Evolutionary conservation across 2,797 vertebrate species (phyloP), one percentile per base, ranked within the genome.

Genomic region (Micrastur ruficollis): DNA sequence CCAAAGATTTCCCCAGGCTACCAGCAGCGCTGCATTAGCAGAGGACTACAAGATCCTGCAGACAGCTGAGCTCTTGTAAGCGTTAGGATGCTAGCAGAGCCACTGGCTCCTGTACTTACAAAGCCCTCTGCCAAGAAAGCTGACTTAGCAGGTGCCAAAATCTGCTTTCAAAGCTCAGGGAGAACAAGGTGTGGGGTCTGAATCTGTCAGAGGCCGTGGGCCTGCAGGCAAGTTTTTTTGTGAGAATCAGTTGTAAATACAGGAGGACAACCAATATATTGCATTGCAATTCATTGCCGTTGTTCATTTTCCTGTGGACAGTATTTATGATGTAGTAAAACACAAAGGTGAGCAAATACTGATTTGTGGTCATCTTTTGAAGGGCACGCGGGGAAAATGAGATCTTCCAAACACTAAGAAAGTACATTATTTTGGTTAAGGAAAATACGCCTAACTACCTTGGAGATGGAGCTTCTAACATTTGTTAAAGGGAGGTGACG

Each of bases 31-130:
- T 29, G 26, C 18, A 3, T 3, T 7, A 25, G 71, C 47, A 10
- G 15, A 62, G 49, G 15, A 22, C 17, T 16, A 16, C 22, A 17
- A 8, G 55, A 23, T 5, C 29, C 67, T 40, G 71, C 38, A 22
- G 18, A 26, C 0, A 65, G 42, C 27, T 2, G 20, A 46, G 40
- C 3, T 27, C 47, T 3, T 4, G 42, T 16, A 36, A n/a, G n/a
- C 2, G 6, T 7, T 3, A 1, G 21, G 83, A 32, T 7, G 27
- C 0, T 1, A 21, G 42, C 0, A 38, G 55, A 44, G 38, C 40
- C 31, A 3, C 46, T 5, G 11, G 32, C 78, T 91, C 74, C 52
- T 26, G 12, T 6, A 2, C 26, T 32, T 6, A 26, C 9, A 11
- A 32, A 42, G 53, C 29, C 44, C 63, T 12, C 1, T 9, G 53